Percentiles rank a stretch among this genome's conserved stretches.
Conservation (phyloP, 1,140 invertebrate genomes). For the Philotrypesis tridentata region DNA sequence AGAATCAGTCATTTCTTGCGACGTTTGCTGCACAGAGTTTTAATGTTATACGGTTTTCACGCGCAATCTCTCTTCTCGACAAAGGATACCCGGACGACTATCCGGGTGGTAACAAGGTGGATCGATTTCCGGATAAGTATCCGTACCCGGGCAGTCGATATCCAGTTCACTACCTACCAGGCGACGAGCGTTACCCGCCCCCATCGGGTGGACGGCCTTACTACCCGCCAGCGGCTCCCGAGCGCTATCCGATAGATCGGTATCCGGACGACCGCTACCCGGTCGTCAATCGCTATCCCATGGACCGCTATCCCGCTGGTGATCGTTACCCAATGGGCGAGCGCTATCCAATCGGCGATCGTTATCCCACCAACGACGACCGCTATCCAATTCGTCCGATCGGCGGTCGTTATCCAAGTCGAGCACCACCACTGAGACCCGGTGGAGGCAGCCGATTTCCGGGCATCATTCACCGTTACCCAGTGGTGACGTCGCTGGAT, state of each 20-base stretch:
- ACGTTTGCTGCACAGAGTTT: no score
- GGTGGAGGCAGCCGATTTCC: conserved; percentile 63
- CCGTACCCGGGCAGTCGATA: conserved; percentile 69
- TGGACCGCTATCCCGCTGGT: conserved; percentile 70
- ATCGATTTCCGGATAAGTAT: conserved; percentile 71
- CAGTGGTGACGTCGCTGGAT: conserved; percentile 45
- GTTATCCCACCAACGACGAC: conserved; percentile 63
- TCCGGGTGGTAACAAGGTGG: conserved; percentile 64
- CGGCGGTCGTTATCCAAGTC: conserved; percentile 51
- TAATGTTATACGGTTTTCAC: no score
- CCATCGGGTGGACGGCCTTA: conserved; percentile 54
- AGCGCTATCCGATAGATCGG: conserved; percentile 68
- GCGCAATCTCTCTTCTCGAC: no score
- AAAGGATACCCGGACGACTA: conserved; percentile 68
- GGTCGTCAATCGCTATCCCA: conserved; percentile 64
- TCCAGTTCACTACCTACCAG: conserved; percentile 54
- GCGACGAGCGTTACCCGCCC: conserved; percentile 64
- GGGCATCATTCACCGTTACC: conserved; percentile 63
- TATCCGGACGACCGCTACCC: conserved; percentile 59
- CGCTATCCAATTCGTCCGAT: conserved; percentile 53
- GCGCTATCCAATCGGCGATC: conserved; percentile 66
- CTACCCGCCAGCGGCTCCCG: conserved; percentile 56
- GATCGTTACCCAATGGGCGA: conserved; percentile 64
- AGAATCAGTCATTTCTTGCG: no score
- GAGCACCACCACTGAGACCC: conserved; percentile 56